Evolutionary conservation across 2,113 vertebrate species (phyloP), one percentile per base, ranked within the genome.

Genomic region (Hippocampus mohnikei): DNA sequence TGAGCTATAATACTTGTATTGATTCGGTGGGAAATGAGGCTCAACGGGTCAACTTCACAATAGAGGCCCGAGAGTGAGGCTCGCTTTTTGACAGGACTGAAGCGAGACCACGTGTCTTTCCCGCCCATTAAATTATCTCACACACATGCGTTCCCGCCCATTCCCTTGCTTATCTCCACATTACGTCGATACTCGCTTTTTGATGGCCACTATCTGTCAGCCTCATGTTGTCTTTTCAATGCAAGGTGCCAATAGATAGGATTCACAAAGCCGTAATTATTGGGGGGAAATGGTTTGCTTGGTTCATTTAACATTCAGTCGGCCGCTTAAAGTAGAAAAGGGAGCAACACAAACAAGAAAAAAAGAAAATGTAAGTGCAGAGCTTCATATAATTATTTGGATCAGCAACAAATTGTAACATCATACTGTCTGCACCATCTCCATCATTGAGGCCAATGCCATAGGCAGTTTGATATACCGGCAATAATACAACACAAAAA

Each of bases 1-100:
- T 20, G 33, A 61, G 62, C 53, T 58, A 29, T 73, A 42, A 66
- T 73, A 67, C 53, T 71, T 69, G n/a, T 66, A 81, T 79, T 71
- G 79, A 81, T 76, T 69, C 46, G 18, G 10, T 15, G 48, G 56
- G 23, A 53, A 73, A 72, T 73, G 67, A 48, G 69, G n/a, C 67
- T 59, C 25, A 56, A 68, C 44, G 69, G 66, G 69, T 85, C 60
- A 75, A 70, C 48, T 46, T 40, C 63, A 72, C 42, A 44, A 40
- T 52, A 3, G 18, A 21, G 27, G 25, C 66, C 15, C 21, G 29
- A 18, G 48, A 60, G 66, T 77, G 61, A 81, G 72, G 70, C 73
- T 42, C 33, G 73, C 58, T 18, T 59, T 59, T 53, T 16, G 46
- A 58, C 44, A 72, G 66, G 71, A n/a, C 29, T 33, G 29, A 56